Conservation (phyloP, 2,888 invertebrate genomes). For the Pollenia amentaria region DNA sequence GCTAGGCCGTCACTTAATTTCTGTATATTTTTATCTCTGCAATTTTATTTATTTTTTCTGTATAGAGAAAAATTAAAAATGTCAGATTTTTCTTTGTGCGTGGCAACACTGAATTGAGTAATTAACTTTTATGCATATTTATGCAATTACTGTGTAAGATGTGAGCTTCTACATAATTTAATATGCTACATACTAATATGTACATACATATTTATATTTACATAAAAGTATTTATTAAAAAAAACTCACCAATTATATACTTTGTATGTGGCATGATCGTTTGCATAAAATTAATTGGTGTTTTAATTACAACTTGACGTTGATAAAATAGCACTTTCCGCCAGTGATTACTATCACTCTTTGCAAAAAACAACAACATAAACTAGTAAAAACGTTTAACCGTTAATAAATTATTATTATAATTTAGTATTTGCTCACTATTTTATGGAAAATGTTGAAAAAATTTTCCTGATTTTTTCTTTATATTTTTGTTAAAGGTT, state of each 20-base stretch:
- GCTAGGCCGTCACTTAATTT: too few species aligned
- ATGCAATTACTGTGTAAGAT: neutral
- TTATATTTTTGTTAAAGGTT: neutral
- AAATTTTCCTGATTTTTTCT: neutral
- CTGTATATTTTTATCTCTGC: too few species aligned
- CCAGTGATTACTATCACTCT: slow-evolving; percentile 59
- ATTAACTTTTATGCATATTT: too few species aligned
- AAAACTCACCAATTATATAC: slow-evolving; percentile 59
- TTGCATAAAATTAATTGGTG: slow-evolving; percentile 75
- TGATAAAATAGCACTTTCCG: slow-evolving; percentile 72
- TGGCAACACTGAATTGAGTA: too few species aligned
- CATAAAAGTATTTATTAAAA: slow-evolving; percentile 22
- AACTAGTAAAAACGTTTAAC: slow-evolving; percentile 33
- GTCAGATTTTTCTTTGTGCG: too few species aligned
- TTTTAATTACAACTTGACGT: slow-evolving; percentile 75
- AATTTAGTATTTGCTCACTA: slow-evolving; percentile 22
- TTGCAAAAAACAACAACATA: slow-evolving; percentile 13
- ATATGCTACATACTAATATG: too few species aligned
- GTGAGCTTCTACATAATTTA: neutral
- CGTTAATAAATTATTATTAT: slow-evolving; percentile 44
- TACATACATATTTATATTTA: too few species aligned
- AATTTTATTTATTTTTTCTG: too few species aligned
- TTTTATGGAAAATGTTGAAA: neutral
- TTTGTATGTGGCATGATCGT: slow-evolving; percentile 70
- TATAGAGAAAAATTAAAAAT: too few species aligned